phyloP scores from a whole-genome alignment of 2,113 vertebrate species.

The Eptesicus fuscus region DNA sequence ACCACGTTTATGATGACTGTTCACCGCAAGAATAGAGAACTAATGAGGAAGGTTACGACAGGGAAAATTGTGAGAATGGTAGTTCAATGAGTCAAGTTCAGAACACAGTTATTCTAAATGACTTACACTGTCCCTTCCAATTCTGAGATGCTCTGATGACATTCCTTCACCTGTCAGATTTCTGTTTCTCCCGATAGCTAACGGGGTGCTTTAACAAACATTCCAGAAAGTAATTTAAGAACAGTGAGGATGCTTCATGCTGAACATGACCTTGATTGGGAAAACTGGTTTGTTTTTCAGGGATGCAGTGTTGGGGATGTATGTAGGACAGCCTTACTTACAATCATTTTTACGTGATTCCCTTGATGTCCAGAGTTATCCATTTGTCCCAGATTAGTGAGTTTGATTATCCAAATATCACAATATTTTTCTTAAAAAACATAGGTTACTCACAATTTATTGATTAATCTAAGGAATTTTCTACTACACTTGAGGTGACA shows the following conservation, averaged over 20 bases:
- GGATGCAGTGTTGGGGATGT: conserved; percentile 19
- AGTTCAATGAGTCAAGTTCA: not conserved
- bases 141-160: not conserved
- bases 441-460: not conserved
- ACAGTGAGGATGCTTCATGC: not conserved
- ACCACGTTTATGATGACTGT: not conserved
- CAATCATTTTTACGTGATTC: conserved; percentile 33
- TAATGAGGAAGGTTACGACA: not conserved
- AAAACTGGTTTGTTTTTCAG: conserved; percentile 57
- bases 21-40: not conserved
- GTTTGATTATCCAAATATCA: conserved; percentile 33
- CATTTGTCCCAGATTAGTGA: not conserved
- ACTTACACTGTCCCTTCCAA: not conserved
- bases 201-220: not conserved
- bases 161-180: not conserved
- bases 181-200: not conserved
- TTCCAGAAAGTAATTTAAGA: not conserved
- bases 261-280: not conserved
- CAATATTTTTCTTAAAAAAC: not conserved
- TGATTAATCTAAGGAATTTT: not conserved
- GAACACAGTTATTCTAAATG: not conserved
- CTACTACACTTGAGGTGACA: not conserved
- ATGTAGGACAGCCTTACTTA: conserved; percentile 15
- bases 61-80: not conserved
- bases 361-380: not conserved